Percentiles rank a stretch among this genome's conserved stretches.
Conservation (phyloP, 2,113 vertebrate species). For the Pyrgilauda ruficollis region DNA sequence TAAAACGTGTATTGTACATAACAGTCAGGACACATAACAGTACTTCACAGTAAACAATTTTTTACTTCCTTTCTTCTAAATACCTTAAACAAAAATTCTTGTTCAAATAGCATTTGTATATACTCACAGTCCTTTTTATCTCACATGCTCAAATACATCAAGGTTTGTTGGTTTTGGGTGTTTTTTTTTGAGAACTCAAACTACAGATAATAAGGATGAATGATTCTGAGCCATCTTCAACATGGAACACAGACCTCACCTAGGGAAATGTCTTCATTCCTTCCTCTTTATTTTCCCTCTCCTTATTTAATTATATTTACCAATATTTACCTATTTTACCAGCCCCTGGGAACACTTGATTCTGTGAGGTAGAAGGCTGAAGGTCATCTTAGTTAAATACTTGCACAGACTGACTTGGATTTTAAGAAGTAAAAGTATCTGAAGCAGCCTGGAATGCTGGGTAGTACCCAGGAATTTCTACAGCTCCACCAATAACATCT, state of each 20-base stretch:
- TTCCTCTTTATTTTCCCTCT: not conserved
- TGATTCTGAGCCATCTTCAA: not conserved
- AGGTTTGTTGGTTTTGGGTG: not conserved
- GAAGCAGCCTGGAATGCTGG: not conserved
- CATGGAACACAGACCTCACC: not conserved
- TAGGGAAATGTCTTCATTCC: not conserved
- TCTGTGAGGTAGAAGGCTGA: not conserved
- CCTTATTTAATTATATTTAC: not conserved
- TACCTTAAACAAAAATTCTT: not conserved
- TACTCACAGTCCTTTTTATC: not conserved
- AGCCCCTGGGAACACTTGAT: not conserved
- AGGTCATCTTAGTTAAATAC: not conserved
- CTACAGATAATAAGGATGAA: not conserved
- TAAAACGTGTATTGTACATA: not conserved
- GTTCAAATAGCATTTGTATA: not conserved
- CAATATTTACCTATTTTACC: not conserved
- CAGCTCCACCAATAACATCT: not conserved
- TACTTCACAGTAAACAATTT: not conserved
- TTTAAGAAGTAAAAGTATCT: not conserved
- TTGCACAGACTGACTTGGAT: not conserved
- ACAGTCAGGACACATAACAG: not conserved
- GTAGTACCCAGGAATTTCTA: not conserved
- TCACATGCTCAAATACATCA: not conserved
- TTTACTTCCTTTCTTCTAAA: not conserved
- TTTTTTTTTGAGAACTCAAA: not conserved